These are phyloP conservation scores for Drosophila repleta DNA, from an alignment of 1,140 invertebrate genomes.

Conservation along the genomic window DNA sequence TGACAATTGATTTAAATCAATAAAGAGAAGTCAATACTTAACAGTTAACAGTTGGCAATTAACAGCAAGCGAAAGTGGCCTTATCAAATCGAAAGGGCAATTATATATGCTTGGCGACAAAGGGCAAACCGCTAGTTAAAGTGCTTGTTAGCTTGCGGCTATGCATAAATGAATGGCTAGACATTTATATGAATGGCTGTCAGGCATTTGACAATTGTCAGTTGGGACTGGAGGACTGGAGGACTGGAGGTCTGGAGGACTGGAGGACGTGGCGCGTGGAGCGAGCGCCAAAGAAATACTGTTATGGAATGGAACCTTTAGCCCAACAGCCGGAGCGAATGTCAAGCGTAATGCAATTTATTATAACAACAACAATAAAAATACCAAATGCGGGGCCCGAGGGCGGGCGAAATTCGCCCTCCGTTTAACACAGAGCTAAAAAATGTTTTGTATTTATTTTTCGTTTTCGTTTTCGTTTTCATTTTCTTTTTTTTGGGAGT, in stretches of 20 bases:
- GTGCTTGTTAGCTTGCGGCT: not conserved
- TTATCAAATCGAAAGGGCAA: too few species aligned
- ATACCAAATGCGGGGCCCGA: not conserved
- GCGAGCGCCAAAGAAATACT: not conserved
- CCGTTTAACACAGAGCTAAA: slow-evolving; percentile 49
- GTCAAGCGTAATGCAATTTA: slow-evolving; percentile 52
- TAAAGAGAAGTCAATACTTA: too few species aligned
- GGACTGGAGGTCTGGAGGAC: too few species aligned
- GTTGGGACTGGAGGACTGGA: not conserved
- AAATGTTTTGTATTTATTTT: slow-evolving; percentile 16
- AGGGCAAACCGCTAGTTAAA: not conserved
- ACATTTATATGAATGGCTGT: not conserved
- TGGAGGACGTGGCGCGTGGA: too few species aligned
- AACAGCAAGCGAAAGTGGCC: too few species aligned
- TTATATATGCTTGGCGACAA: too few species aligned
- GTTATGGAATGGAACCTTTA: too few species aligned
- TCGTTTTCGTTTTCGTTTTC: slow-evolving; percentile 15
- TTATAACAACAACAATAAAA: slow-evolving; percentile 57
- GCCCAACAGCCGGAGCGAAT: not conserved
- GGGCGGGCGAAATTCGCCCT: slow-evolving; percentile 26
- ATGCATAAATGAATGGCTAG: not conserved
- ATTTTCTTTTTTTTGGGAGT: slow-evolving; percentile 22
- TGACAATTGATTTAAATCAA: too few species aligned
- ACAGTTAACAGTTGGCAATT: too few species aligned
- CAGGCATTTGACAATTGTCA: not conserved